A percentile compares a stretch with the other conserved stretches of the same genome.
These are phyloP conservation scores for Hirundichthys speculiger DNA, from an alignment of 2,113 vertebrate genomes.

Conservation along the genomic window DNA sequence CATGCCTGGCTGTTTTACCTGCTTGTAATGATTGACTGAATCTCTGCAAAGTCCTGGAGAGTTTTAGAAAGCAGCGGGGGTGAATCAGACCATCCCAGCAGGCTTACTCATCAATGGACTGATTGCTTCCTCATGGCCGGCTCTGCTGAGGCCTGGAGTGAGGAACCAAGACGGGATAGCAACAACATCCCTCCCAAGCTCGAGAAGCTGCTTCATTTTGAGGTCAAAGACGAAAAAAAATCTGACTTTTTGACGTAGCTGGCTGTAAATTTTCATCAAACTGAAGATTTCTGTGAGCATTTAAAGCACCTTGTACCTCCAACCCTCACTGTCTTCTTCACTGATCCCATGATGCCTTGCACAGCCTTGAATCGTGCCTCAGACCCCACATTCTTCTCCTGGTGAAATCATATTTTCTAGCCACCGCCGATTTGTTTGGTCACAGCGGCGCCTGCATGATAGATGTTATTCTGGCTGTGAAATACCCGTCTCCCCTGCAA, in stretches of 20 bases:
- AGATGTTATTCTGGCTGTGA: conserved; percentile 68
- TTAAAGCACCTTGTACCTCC: neutral
- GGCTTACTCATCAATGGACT: conserved; percentile 55
- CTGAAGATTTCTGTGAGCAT: neutral
- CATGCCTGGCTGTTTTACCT: conserved; percentile 31
- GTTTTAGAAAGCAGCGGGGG: conserved; percentile 25
- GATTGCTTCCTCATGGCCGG: conserved; percentile 67
- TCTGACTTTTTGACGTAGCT: neutral
- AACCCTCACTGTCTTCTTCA: neutral
- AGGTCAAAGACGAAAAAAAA: too few species aligned
- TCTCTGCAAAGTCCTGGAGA: conserved; percentile 47
- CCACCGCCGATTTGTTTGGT: conserved; percentile 68
- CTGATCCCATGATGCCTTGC: conserved; percentile 28
- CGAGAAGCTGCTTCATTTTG: too few species aligned
- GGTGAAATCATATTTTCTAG: conserved; percentile 68
- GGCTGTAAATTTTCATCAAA: neutral
- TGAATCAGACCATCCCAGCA: conserved; percentile 32
- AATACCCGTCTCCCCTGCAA: conserved; percentile 15
- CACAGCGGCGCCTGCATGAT: conserved; percentile 67
- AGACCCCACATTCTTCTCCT: conserved; percentile 57
- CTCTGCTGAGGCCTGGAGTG: conserved; percentile 27
- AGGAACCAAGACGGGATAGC: conserved; percentile 28
- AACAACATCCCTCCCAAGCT: neutral
- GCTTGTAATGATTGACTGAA: conserved; percentile 68
- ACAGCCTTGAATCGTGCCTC: conserved; percentile 26